These are phyloP conservation scores for Strix occidentalis DNA, from an alignment of 2,797 vertebrate species.

Conservation along the genomic window DNA sequence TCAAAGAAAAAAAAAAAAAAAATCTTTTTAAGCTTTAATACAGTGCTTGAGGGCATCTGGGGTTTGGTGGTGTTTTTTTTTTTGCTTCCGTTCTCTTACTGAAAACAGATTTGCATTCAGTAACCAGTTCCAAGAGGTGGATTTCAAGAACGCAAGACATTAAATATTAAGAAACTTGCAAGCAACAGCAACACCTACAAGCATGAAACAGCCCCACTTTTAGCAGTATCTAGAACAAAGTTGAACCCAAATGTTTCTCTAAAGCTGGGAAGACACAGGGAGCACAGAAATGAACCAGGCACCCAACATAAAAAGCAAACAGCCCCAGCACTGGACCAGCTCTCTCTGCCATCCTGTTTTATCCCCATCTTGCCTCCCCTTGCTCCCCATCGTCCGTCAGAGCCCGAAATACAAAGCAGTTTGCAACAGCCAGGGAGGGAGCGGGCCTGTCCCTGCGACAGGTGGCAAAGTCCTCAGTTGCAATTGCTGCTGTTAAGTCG, in stretches of 20 bases:
- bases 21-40: conserved; percentile 21
- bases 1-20: not conserved
- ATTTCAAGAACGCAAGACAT: not conserved
- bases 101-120: not conserved
- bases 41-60: not conserved
- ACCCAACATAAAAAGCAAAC: not conserved
- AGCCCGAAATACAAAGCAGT: not conserved
- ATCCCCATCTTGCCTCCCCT: not conserved
- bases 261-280: not conserved
- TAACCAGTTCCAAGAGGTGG: not conserved
- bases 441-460: not conserved
- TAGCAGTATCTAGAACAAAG: not conserved
- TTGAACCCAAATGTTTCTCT: not conserved
- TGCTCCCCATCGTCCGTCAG: not conserved
- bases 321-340: too few species aligned
- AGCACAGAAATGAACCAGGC: fast-evolving
- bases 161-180: not conserved
- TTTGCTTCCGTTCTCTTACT: not conserved
- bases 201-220: not conserved
- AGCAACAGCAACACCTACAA: not conserved
- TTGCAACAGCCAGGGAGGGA: conserved; percentile 18
- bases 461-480: not conserved
- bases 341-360: not conserved
- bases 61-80: not conserved
- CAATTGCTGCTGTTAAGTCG: not conserved